Percentiles rank a stretch among this genome's conserved stretches.
phyloP scores from a whole-genome alignment of 2,113 vertebrate genomes.

The Seriola aureovittata region DNA sequence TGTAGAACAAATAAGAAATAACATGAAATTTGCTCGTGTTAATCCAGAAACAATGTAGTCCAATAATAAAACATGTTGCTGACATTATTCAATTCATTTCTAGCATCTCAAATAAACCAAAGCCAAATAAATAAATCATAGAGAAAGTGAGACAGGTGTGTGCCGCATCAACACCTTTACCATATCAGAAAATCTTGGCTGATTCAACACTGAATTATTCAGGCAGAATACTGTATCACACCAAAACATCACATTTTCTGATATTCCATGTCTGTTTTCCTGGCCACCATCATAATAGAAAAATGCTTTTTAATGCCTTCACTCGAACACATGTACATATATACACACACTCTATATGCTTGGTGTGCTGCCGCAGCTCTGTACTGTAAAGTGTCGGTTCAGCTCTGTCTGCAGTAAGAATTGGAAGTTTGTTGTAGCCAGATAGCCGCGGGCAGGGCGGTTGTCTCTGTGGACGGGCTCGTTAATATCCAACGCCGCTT shows the following conservation, averaged over 20 bases:
- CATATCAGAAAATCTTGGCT: conserved; percentile 20
- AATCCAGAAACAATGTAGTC: too few relatives aligned
- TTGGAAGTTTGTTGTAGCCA: conserved; percentile 20
- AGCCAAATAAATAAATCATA: too few relatives aligned
- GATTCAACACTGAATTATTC: conserved; percentile 35
- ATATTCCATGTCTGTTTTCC: background rate
- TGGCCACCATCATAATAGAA: background rate
- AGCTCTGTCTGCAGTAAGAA: conserved; percentile 47
- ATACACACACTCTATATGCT: background rate
- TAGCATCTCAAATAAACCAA: too few relatives aligned
- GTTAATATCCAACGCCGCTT: conserved; percentile 39
- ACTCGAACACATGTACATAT: background rate
- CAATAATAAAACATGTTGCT: too few relatives aligned
- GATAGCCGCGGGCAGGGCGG: background rate
- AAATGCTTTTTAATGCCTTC: background rate
- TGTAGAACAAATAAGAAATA: too few relatives aligned
- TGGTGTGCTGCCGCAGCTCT: background rate
- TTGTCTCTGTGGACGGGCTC: conserved; percentile 40
- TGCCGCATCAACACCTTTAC: background rate
- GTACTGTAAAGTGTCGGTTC: conserved; percentile 20
- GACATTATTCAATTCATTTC: too few relatives aligned
- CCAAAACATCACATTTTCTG: background rate
- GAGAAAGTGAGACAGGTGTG: too few relatives aligned
- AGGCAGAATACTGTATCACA: background rate
- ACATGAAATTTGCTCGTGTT: too few relatives aligned